phyloP scores from a whole-genome alignment of 2,888 invertebrate species.

The Mythimna vitellina region DNA sequence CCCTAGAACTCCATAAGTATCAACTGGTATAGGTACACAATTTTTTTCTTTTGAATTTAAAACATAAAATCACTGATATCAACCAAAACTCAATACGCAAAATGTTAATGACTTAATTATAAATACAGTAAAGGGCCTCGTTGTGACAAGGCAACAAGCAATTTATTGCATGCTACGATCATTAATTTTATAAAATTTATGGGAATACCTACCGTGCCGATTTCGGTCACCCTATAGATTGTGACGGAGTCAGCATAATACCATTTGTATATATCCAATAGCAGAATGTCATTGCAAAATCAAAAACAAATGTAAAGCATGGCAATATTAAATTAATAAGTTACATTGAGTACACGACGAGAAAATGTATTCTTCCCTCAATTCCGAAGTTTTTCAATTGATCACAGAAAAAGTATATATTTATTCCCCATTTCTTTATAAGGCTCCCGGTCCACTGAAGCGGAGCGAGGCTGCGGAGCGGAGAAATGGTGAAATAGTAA shows the following conservation, averaged over 20 bases:
- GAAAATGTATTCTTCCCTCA: background rate
- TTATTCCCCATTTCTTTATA: too few relatives aligned
- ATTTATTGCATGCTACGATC: constrained; percentile 47
- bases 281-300: constrained; percentile 32
- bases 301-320: constrained; percentile 2
- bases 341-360: background rate
- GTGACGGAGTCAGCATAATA: constrained; percentile 27
- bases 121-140: constrained; percentile 8
- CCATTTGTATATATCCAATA: background rate
- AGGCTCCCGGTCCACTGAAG: too few relatives aligned
- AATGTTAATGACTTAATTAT: constrained; percentile 39
- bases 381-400: too few relatives aligned
- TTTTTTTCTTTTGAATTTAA: background rate
- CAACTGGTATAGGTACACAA: background rate
- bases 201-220: background rate
- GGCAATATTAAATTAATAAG: constrained; percentile 13
- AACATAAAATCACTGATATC: background rate
- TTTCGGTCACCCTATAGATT: constrained; percentile 24
- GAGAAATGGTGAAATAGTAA: too few relatives aligned
- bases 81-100: background rate
- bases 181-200: constrained; percentile 53
- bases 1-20: background rate
- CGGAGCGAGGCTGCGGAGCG: too few relatives aligned
- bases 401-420: too few relatives aligned
- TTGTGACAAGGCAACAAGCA: constrained; percentile 35